Evolutionary conservation across 2,797 vertebrate genomes (phyloP).

Genomic region (Gallirallus australis): DNA sequence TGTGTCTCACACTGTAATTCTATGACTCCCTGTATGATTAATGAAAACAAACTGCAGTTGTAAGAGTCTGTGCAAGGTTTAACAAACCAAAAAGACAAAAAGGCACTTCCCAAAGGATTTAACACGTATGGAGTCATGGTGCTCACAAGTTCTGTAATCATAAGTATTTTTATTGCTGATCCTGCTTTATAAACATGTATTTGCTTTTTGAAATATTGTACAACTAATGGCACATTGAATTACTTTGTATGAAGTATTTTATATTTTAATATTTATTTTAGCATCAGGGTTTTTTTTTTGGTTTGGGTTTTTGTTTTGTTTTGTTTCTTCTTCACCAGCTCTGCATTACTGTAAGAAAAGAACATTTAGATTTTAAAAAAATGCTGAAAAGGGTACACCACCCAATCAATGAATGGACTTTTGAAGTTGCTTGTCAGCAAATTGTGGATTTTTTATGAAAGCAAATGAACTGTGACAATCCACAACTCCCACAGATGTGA

Average conservation of each 20-base stretch:
- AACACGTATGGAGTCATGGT: slow-evolving; percentile 79
- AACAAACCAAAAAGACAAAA: slow-evolving; percentile 79
- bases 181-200: slow-evolving; percentile 79
- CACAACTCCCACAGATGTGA: slow-evolving; percentile 85
- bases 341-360: slow-evolving; percentile 80
- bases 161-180: slow-evolving; percentile 77
- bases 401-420: slow-evolving; percentile 81
- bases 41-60: slow-evolving; percentile 71
- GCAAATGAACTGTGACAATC: slow-evolving; percentile 87
- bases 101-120: slow-evolving; percentile 84
- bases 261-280: slow-evolving; percentile 86
- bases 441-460: slow-evolving; percentile 83
- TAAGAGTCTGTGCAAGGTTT: slow-evolving; percentile 79
- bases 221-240: slow-evolving; percentile 81
- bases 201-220: slow-evolving; percentile 82
- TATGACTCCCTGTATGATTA: slow-evolving; percentile 76
- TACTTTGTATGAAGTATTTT: slow-evolving; percentile 84
- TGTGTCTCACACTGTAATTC: slow-evolving; percentile 79
- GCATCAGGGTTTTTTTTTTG: slow-evolving; percentile 65
- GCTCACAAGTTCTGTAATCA: slow-evolving; percentile 77
- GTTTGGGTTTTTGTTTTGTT: slow-evolving; percentile 32
- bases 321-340: slow-evolving; percentile 75
- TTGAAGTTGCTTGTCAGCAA: slow-evolving; percentile 84
- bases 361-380: slow-evolving; percentile 71
- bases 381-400: slow-evolving; percentile 78